A percentile compares a stretch with the other conserved stretches of the same genome.
These are phyloP conservation scores for Malurus melanocephalus DNA, from an alignment of 2,113 vertebrate genomes.

Conservation along the genomic window DNA sequence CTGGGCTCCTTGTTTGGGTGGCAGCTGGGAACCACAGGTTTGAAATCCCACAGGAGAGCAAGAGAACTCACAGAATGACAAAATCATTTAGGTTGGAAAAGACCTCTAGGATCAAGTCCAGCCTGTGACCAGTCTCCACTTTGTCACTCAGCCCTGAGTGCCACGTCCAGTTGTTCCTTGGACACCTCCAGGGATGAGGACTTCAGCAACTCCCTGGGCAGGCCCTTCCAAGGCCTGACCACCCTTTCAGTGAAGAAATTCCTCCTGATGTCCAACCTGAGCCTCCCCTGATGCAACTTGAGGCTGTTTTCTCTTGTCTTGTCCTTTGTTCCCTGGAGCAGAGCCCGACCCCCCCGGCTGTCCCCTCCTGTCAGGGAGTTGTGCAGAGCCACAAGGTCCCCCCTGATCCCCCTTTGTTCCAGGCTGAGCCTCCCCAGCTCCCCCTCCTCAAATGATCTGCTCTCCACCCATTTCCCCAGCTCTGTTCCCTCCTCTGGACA, in stretches of 20 bases:
- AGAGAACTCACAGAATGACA: not conserved
- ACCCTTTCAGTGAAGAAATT: not conserved
- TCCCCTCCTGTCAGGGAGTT: not conserved
- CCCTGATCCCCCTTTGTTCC: not conserved
- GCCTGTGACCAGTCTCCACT: not conserved
- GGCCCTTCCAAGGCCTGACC: not conserved
- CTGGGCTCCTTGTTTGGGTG: not conserved
- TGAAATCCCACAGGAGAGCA: fast-evolving
- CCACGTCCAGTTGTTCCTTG: not conserved
- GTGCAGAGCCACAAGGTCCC: not conserved
- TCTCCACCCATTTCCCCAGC: not conserved
- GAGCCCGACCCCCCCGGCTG: fast-evolving
- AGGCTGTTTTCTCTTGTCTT: fast-evolving
- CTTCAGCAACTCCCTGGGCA: not conserved
- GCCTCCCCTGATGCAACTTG: fast-evolving
- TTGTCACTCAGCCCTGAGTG: not conserved
- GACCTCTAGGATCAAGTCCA: not conserved
- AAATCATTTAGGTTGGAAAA: not conserved
- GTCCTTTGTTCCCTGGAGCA: not conserved
- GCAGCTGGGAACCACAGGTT: not conserved
- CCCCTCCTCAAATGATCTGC: fast-evolving
- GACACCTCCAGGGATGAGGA: not conserved
- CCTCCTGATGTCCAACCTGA: fast-evolving
- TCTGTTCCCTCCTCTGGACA: fast-evolving
- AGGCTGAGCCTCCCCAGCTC: not conserved